Evolutionary conservation across 2,797 vertebrate species (phyloP).

Genomic region (Prionace glauca): DNA sequence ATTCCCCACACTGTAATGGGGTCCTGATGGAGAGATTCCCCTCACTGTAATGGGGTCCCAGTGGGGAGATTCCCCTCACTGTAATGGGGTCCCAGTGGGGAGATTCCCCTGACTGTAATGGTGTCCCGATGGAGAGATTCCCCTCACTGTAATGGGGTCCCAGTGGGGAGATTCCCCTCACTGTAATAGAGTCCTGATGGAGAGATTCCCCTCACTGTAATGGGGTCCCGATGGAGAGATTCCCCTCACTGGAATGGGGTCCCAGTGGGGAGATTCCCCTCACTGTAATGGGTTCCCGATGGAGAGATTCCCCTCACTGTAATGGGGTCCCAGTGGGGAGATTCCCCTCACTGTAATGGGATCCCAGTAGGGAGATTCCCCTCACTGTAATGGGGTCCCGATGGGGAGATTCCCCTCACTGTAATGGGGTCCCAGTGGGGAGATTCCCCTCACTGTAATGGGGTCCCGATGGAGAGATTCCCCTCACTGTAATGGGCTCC

Average conservation of each 20-base stretch:
- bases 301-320: neutral
- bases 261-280: neutral
- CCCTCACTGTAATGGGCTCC: neutral
- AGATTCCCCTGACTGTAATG: neutral
- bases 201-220: neutral
- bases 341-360: too few species aligned
- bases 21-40: too few species aligned
- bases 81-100: neutral
- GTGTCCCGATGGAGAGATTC: neutral
- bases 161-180: neutral
- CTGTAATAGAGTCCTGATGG: neutral
- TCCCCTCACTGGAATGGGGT: too few species aligned
- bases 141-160: neutral
- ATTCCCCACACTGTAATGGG: too few species aligned
- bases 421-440: neutral
- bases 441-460: neutral
- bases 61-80: too few species aligned
- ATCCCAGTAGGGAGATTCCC: neutral
- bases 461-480: too few species aligned
- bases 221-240: neutral
- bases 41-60: too few species aligned
- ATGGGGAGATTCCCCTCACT: neutral
- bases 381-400: neutral
- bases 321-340: too few species aligned
- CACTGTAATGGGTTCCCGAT: neutral